Evolutionary conservation across 2,113 vertebrate genomes (phyloP), one percentile per base, ranked within the genome.

Genomic region (Raja brachyura): DNA sequence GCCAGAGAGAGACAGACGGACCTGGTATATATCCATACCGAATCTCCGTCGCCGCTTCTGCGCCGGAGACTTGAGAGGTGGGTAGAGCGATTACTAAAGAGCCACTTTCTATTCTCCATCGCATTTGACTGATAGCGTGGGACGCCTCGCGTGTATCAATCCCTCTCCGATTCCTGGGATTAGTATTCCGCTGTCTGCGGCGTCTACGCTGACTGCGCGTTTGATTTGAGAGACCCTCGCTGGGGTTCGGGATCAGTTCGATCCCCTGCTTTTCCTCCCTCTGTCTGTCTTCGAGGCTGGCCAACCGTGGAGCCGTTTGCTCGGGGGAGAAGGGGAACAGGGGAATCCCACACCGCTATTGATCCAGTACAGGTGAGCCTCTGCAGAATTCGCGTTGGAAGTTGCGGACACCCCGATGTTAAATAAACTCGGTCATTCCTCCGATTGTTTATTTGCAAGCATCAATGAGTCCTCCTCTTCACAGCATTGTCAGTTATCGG

Each of bases 131-230:
- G 16, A 59, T 61, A n/a, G 14, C 31, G 68, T 70, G 0, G 18
- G 31, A 13, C 14, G 11, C 9, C 22, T 48, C 25, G 33, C 68
- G 5, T 13, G 33, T 20, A 14, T 4, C 20, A 25, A 39, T 25
- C 9, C 33, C 28, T 22, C 73, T 31, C 93, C 93, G 75, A 93
- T 93, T 93, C 94, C 93, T 94, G 94, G 94, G 59, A 96, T 97
- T 96, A 96, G 96, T 96, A 97, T 97, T 96, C 97, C 93, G 70
- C 39, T 95, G 94, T 95, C 95, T 96, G 96, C 97, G 94, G 96
- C 95, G 95, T 94, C 94, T 94, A 95, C 93, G 93, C 93, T 73
- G 66, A 2, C 11, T 68, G 66, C 16, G 66, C 16, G 66, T 68
- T 68, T 68, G 66, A 14, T 10, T 68, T 95, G 94, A 16, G 20